Conservation (phyloP, 2,113 vertebrate species). For the Penelope pileata region DNA sequence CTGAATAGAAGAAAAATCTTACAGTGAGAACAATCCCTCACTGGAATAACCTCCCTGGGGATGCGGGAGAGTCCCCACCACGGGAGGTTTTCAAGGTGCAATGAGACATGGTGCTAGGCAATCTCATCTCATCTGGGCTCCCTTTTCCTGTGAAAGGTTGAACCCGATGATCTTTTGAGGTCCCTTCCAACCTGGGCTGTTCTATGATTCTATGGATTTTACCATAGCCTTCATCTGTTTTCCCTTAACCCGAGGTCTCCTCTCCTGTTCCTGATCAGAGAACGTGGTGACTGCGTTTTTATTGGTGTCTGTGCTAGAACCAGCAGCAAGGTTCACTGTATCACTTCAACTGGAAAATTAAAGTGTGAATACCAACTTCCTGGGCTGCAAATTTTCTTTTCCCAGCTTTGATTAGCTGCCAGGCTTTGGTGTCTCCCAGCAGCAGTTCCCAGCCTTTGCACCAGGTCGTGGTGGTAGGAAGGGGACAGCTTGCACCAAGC, state of each 20-base stretch:
- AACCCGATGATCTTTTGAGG: background rate
- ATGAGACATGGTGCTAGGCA: background rate
- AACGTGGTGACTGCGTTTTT: background rate
- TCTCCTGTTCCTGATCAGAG: background rate
- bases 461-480: background rate
- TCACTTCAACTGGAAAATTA: constrained; percentile 51
- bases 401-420: background rate
- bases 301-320: background rate
- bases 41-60: background rate
- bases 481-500: background rate
- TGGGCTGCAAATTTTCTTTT: background rate
- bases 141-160: background rate
- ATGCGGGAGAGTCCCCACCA: background rate
- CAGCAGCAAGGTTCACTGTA: background rate
- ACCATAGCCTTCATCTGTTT: background rate
- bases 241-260: background rate
- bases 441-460: background rate
- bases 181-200: background rate
- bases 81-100: background rate
- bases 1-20: background rate
- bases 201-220: background rate
- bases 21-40: background rate
- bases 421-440: background rate
- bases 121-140: background rate
- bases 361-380: background rate